A percentile compares a stretch with the other conserved stretches of the same genome.
Conservation (phyloP, 35 echinoderm and acorn worm genomes). For the Stichopus chloronotus region DNA sequence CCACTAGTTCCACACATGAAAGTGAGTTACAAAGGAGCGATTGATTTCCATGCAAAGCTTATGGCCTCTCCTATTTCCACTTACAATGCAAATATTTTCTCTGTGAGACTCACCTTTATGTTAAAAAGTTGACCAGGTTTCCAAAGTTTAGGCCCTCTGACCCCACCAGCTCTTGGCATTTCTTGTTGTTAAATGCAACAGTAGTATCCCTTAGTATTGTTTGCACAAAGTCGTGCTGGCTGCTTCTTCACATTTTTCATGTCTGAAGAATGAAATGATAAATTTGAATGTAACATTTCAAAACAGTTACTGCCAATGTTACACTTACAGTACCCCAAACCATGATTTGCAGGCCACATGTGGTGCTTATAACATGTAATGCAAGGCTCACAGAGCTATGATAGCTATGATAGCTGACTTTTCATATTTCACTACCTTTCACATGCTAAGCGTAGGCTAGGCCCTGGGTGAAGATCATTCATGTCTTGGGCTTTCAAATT, state of each 20-base stretch:
- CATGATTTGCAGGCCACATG: neutral
- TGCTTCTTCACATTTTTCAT: neutral
- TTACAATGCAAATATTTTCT: neutral
- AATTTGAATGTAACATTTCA: neutral
- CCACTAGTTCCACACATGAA: constrained; percentile 2
- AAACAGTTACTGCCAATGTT: neutral
- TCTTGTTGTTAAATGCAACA: neutral
- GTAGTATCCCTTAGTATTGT: neutral
- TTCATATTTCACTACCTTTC: too few species aligned
- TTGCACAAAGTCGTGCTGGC: neutral
- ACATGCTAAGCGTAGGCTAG: too few species aligned
- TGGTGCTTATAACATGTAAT: too few species aligned
- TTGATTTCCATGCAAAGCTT: neutral
- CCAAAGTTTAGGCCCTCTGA: neutral
- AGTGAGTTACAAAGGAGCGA: neutral
- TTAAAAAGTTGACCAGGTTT: neutral
- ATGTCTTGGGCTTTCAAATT: too few species aligned
- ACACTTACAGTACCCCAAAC: neutral
- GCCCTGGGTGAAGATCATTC: too few species aligned
- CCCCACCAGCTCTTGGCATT: neutral
- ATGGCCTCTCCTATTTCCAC: neutral
- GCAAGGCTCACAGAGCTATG: too few species aligned
- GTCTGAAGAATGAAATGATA: neutral
- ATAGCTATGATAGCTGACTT: too few species aligned
- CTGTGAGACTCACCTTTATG: neutral